Percentiles rank a stretch among this genome's conserved stretches.
phyloP scores from a whole-genome alignment of 2,113 vertebrate genomes.

The Chaenocephalus aceratus region DNA sequence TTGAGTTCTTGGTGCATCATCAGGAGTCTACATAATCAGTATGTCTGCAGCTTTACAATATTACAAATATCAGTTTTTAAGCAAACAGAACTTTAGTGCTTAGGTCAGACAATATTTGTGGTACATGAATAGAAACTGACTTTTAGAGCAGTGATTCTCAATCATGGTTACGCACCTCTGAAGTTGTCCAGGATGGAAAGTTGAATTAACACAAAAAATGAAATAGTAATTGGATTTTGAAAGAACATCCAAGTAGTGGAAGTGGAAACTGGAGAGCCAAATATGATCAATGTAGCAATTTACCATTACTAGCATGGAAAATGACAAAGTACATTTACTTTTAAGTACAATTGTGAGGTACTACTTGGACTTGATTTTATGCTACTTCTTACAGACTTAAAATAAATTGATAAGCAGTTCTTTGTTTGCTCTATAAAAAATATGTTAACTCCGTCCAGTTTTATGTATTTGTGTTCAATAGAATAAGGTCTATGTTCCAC shows the following conservation, averaged over 20 bases:
- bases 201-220: neutral
- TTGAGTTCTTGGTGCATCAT: conserved; percentile 8
- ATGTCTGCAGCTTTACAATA: neutral
- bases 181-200: too few relatives aligned
- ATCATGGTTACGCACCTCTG: neutral
- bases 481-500: neutral
- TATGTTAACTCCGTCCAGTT: neutral
- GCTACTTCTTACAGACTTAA: neutral
- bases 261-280: neutral
- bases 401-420: neutral
- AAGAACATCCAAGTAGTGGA: neutral
- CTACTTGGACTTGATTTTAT: neutral
- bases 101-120: neutral
- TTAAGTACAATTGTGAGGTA: neutral
- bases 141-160: neutral
- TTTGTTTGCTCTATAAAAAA: neutral
- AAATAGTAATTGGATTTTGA: neutral
- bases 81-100: neutral
- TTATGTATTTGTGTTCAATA: neutral
- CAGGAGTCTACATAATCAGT: neutral
- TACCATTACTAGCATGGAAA: neutral
- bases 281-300: neutral
- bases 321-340: neutral
- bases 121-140: too few relatives aligned
- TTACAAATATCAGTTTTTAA: neutral